These are phyloP conservation scores for Stichopus horrens DNA, from an alignment of 53 echinoderm and acorn worm genomes.

Conservation along the genomic window DNA sequence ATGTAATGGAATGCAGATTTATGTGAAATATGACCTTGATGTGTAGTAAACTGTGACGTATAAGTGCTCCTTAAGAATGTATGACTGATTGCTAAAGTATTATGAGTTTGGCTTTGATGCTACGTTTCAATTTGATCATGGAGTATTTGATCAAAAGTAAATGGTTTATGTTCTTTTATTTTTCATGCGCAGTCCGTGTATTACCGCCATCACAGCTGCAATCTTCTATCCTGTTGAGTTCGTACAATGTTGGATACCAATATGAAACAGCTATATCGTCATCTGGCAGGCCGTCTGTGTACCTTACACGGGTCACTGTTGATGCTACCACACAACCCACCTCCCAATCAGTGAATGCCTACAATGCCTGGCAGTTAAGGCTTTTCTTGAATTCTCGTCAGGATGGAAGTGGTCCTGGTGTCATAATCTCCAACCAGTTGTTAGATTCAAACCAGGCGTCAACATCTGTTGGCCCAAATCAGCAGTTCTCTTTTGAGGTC, in stretches of 20 bases:
- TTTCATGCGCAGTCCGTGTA: too few species aligned
- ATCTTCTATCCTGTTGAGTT: not conserved
- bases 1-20: too few species aligned
- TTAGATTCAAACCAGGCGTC: slow-evolving; percentile 7
- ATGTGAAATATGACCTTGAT: too few species aligned
- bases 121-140: too few species aligned
- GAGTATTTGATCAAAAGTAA: too few species aligned
- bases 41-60: too few species aligned
- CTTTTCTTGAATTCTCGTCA: not conserved
- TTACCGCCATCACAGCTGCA: too few species aligned
- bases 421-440: not conserved
- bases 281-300: not conserved
- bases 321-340: not conserved
- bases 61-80: too few species aligned
- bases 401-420: not conserved
- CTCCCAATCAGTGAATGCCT: not conserved
- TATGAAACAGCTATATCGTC: not conserved
- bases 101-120: too few species aligned
- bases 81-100: too few species aligned
- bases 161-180: too few species aligned
- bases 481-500: not conserved
- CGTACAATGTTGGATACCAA: not conserved
- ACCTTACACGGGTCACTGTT: not conserved
- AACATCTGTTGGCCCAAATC: not conserved
- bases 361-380: not conserved